A percentile compares a stretch with the other conserved stretches of the same genome.
These are phyloP conservation scores for Chionomys nivalis DNA, from an alignment of 2,113 vertebrate species.

Conservation along the genomic window DNA sequence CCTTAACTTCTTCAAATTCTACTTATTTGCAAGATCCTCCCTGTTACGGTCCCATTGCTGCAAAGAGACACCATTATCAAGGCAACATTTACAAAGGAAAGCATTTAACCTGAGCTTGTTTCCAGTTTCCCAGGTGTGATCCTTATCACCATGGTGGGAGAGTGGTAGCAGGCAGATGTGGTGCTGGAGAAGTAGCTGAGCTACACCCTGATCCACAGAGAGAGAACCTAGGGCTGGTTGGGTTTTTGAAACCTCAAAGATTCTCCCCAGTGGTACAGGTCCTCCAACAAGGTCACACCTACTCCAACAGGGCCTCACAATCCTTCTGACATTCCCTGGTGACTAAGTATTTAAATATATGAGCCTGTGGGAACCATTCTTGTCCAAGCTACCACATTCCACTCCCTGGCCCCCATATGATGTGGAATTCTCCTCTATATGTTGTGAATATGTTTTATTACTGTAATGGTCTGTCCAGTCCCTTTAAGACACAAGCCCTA, in stretches of 20 bases:
- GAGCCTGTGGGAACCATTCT: neutral
- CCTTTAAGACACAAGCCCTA: too few relatives aligned
- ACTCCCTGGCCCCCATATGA: neutral
- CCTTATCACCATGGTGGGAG: neutral
- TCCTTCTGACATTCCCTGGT: neutral
- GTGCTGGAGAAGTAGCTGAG: neutral
- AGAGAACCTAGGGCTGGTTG: neutral
- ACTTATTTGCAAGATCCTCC: too few relatives aligned
- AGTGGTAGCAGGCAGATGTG: neutral
- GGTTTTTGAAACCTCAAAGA: neutral
- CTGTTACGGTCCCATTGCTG: neutral
- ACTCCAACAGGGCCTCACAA: neutral
- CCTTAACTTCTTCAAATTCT: neutral
- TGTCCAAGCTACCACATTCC: too few relatives aligned
- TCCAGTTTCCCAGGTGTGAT: neutral
- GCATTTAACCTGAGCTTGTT: neutral
- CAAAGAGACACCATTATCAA: neutral
- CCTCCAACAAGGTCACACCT: neutral
- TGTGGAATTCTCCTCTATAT: too few relatives aligned
- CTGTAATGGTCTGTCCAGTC: too few relatives aligned
- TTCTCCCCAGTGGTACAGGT: too few relatives aligned
- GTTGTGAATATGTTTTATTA: too few relatives aligned
- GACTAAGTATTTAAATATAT: neutral
- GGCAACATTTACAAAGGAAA: neutral
- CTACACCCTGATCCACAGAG: neutral